Conservation (phyloP, 2,888 invertebrate genomes). For the Apamea anceps region DNA sequence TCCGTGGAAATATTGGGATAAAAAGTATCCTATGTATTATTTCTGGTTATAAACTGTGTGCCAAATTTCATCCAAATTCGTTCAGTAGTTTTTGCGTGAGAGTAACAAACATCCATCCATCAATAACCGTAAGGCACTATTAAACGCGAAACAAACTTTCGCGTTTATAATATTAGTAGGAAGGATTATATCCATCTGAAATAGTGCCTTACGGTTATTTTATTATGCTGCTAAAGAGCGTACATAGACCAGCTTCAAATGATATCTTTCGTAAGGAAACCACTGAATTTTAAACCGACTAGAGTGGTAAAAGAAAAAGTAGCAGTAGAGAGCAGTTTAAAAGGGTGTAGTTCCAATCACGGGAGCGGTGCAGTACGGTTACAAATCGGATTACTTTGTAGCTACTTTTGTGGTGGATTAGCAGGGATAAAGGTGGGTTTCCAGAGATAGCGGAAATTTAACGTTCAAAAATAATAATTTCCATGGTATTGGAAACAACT, state of each 20-base stretch:
- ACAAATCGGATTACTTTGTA: conserved; percentile 73
- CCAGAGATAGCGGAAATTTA: not conserved
- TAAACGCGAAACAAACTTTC: too few species aligned
- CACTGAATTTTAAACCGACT: conserved; percentile 8
- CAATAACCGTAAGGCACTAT: too few species aligned
- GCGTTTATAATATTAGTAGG: too few species aligned
- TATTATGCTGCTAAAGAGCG: not conserved
- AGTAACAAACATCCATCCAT: too few species aligned
- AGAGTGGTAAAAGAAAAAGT: conserved; percentile 1
- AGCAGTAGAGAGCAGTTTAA: conserved; percentile 53
- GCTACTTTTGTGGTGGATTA: conserved; percentile 70
- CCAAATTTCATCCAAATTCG: too few species aligned
- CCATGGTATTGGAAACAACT: too few species aligned
- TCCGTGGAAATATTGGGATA: too few species aligned
- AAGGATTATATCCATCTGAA: not conserved
- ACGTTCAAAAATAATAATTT: not conserved
- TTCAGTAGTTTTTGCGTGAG: too few species aligned
- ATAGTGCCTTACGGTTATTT: not conserved
- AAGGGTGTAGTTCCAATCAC: conserved; percentile 64
- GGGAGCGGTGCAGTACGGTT: conserved; percentile 57
- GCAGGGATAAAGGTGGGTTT: conserved; percentile 47
- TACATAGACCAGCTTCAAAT: not conserved
- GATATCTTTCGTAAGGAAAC: conserved; percentile 1
- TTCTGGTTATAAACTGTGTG: too few species aligned
- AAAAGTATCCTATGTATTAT: too few species aligned